Evolutionary conservation across 2,113 vertebrate species (phyloP), one percentile per base, ranked within the genome.

Genomic region (Cinclus cinclus): DNA sequence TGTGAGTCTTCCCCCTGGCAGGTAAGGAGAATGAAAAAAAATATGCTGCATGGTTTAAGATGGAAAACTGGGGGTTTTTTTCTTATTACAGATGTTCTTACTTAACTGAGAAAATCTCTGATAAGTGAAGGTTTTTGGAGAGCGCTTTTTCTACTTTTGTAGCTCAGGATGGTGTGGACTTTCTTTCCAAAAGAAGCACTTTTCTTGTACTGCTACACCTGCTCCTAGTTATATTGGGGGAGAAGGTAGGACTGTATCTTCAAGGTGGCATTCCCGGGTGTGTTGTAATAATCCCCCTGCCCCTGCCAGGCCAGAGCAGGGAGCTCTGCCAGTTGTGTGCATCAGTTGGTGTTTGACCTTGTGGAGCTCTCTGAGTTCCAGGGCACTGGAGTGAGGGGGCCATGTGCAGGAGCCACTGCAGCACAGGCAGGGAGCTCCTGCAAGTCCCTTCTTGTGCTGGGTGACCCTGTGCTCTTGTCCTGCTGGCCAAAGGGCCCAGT

Each of bases 321-420:
- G 27, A 13, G 27, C 56, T 55, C 4, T 65, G 70, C 2, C 30
- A 24, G 50, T 2, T 3, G 10, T 27, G 37, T 52, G 56, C 39
- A 11, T 12, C 35, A 24, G 33, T 5, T 30, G 27, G 1, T 9
- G 28, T 2, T 9, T 3, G 15, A 0, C 21, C 0, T 3, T 25
- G 67, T 9, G 1, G 60, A n/a, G 58, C 1, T 56, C 22, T 50
- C 39, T 13, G 49, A 23, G 0, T 71, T 31, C 30, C 1, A 0
- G 21, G 42, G 50, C 59, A 44, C 76, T 44, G 68, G 6, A 28
- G 58, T 1, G 3, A 2, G 2, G 13, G 50, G n/a, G 42, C 7
- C n/a, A 15, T 0, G 2, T 5, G n/a, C 46, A 55, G 74, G 46
- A 53, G 46, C 53, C 33, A 1, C 63, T 0, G 5, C 3, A 2